Evolutionary conservation across 2,888 invertebrate species (phyloP).

Genomic region (Cremastobaeus sp.): DNA sequence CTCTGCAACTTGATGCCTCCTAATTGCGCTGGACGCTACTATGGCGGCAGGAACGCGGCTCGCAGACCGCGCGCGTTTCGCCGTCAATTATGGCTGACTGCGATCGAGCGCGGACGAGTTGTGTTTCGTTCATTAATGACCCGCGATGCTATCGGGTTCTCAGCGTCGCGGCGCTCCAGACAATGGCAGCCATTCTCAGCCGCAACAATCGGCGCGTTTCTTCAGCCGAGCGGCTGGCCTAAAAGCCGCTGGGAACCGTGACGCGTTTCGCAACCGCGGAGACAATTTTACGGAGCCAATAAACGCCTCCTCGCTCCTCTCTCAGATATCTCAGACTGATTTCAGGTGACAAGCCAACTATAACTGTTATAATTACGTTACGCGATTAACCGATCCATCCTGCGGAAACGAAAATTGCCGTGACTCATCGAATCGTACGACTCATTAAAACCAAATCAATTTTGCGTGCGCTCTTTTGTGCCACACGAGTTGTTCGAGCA

Average conservation of each 20-base stretch:
- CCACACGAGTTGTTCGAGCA: slow-evolving; percentile 22
- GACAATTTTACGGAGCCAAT: slow-evolving; percentile 70
- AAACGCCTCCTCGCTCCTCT: slow-evolving; percentile 61
- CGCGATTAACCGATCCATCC: slow-evolving; percentile 66
- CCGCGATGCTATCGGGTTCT: slow-evolving; percentile 70
- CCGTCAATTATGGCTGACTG: slow-evolving; percentile 67
- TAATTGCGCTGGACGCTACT: slow-evolving; percentile 62
- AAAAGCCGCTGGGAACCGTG: slow-evolving; percentile 66
- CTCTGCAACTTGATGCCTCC: slow-evolving; percentile 55
- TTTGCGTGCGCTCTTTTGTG: slow-evolving; percentile 27
- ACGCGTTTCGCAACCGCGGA: slow-evolving; percentile 68
- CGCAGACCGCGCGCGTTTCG: slow-evolving; percentile 63
- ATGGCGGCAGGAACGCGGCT: slow-evolving; percentile 60
- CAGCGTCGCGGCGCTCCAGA: slow-evolving; percentile 59
- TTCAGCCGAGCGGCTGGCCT: slow-evolving; percentile 58
- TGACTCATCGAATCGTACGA: slow-evolving; percentile 60
- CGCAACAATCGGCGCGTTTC: slow-evolving; percentile 67
- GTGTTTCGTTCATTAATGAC: slow-evolving; percentile 72
- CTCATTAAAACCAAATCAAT: slow-evolving; percentile 36
- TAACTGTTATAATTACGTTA: slow-evolving; percentile 64
- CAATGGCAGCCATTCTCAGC: slow-evolving; percentile 60
- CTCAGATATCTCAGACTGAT: slow-evolving; percentile 51
- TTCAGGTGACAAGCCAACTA: slow-evolving; percentile 62
- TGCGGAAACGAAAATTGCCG: slow-evolving; percentile 65
- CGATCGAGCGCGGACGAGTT: slow-evolving; percentile 68